Base-by-base conservation (phyloP, 1,140 invertebrate species). In the Adelges cooleyi region DNA sequence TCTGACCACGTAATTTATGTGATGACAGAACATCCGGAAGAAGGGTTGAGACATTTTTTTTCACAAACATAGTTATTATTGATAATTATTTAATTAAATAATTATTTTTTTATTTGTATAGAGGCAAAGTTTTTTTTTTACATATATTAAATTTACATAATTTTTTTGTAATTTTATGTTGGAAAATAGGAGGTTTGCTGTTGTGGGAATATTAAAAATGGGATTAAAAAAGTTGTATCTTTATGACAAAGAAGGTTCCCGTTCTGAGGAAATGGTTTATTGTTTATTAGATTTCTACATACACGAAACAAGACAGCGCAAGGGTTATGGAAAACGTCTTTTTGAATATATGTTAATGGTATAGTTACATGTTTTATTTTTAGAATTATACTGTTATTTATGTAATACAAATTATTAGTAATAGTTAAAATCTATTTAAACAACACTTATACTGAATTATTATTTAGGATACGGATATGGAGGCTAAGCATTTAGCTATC, bases 201-300 rank as follows among this genome's bases (percentile, higher is more conserved):
- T 66, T 10, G 80, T 89, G 44, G 91, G 90, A 0, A 75, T 93
- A 65, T 75, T 94, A 27, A 93, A 93, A 78, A 83, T 90, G 10
- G 89, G 90, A 49, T 80, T 80, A 48, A 94, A 93, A 75, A 84
- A 87, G 71, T 76, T 95, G 11, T 94, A 89, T 74, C 79, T 94
- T 33, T 87, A 87, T 72, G 87, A 93, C 73, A 77, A 80, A 69
- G 73, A 77, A 52, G 83, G 82, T 8, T 75, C 80, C 44, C 81
- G 85, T 69, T 83, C 83, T 72, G 86, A 91, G 72, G 78, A 86
- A 15, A 79, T 83, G 65, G 84, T 89, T 1, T 76, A 87, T 10
- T 92, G 89, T 72, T 80, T 94, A 50, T 76, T 95, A 50, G 91
- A 95, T 72, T 93, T 94, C 76, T 95, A 89, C 73, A 80, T 94